Evolutionary conservation across 2,113 vertebrate genomes (phyloP), one percentile per base, ranked within the genome.

Genomic region (Mustela nigripes): DNA sequence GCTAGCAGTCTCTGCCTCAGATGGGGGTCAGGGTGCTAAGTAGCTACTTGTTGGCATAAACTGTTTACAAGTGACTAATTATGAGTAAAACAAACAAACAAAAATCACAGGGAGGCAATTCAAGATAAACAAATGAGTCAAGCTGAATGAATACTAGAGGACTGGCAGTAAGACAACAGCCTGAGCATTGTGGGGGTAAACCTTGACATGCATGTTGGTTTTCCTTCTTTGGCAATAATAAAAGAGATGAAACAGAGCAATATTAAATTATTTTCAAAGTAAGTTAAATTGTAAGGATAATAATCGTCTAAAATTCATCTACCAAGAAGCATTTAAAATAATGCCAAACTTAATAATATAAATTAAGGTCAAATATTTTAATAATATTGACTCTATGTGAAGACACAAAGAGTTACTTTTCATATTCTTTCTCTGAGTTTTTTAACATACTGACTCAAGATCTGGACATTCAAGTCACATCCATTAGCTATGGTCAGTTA

Each of bases 251-350:
- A 71, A 60, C 2, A 74, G 63, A 67, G 39, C 18, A 92, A 85
- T 69, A 69, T 58, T 81, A 62, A 92, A 60, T 42, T 53, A 16
- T 73, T 89, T 60, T 94, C 16, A 84, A 92, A 39, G 62, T 21
- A 85, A 73, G 85, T 62, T 36, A n/a, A 60, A 82, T 67, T 9
- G 28, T 71, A 88, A 78, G 84, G n/a, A 83, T 71, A 63, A 65
- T 92, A 45, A 89, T 84, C 4, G 4, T 92, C 85, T 80, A 60
- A 85, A 85, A n/a, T 79, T 50, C 5, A 48, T 92, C 53, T 73
- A 84, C 11, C 36, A 81, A 88, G 76, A 93, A 84, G 7, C 74
- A 15, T 79, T 96, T 80, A 69, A 80, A 94, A 92, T n/a, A 87
- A 84, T 84, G 56, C 9, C 74, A 84, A 69, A 58, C 28, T 87